Base-by-base conservation (phyloP, 2,888 invertebrate species). In the Epinotia nisella region DNA sequence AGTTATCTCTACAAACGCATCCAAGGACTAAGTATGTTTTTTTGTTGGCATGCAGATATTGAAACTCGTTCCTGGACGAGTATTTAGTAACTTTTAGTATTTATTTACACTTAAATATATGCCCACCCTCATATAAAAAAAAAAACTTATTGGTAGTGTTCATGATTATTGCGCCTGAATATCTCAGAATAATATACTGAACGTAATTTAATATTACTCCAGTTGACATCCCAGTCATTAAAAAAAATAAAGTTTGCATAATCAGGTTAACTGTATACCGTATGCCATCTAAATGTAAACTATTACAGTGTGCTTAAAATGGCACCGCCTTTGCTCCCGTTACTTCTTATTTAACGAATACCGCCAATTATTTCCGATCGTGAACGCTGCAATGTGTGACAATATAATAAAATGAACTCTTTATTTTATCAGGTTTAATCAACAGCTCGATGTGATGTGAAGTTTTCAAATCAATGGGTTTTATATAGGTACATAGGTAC, bases 231-330 rank as follows among this genome's bases (percentile, higher is more conserved):
- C 24, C 21, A 29, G 39, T 66, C 66, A 66, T 66, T 66, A 66
- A 66, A 24, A 41, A 55, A 55, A 56, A 66, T 66, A 66, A 66
- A 55, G 41, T 21, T 29, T 49, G 41, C 41, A 21, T 24, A 55
- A 41, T 55, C 21, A 66, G 41, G 5, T 55, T 66, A 66, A 66
- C 65, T 41, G 65, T 66, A n/a, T n/a, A 66, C 56, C 55, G 41
- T 21, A 41, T 56, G 24, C 10, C 39, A 19, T 66, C 41, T 55
- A 66, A 56, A 56, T 65, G 19, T 41, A 41, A 39, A 66, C 66
- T 66, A 66, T 56, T 66, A 66, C 55, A 55, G 39, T 53, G 65
- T 66, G 66, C 41, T 65, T 65, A 41, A 64, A 66, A 66, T 66
- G 55, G 55, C 55, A n/a, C 21, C 41, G 55, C 2, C 10, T 21